phyloP scores from a whole-genome alignment of 2,888 invertebrate species.

The Dichetophora obliterata region DNA sequence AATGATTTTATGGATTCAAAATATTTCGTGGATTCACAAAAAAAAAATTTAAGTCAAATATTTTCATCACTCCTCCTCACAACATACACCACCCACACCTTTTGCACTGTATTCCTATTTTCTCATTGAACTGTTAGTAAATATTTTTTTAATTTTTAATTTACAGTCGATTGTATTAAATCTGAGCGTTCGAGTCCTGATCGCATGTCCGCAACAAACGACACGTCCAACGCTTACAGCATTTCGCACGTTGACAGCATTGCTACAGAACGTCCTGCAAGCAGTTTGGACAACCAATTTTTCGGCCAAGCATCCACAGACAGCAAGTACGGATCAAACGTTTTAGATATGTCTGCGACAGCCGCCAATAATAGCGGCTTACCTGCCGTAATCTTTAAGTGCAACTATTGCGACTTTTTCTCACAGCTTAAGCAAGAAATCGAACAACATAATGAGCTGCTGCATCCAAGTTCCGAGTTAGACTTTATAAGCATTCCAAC shows the following conservation, averaged over 20 bases:
- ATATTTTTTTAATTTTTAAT: neutral
- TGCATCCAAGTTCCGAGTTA: conserved; percentile 59
- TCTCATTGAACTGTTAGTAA: neutral
- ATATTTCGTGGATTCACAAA: too few relatives aligned
- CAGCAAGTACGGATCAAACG: conserved; percentile 15
- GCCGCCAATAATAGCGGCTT: conserved; percentile 15
- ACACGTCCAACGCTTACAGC: neutral
- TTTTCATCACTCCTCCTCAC: too few relatives aligned
- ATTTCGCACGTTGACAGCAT: neutral
- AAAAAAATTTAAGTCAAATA: too few relatives aligned
- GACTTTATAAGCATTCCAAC: conserved; percentile 67
- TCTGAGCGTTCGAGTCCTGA: conserved; percentile 67
- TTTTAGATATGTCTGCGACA: neutral
- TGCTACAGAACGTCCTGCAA: neutral
- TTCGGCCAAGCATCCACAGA: neutral
- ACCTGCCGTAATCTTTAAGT: conserved; percentile 62
- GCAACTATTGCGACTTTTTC: conserved; percentile 68
- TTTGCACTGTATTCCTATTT: neutral
- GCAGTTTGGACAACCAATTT: neutral
- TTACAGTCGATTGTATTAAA: conserved; percentile 45
- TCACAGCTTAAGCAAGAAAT: conserved; percentile 66
- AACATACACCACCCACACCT: too few relatives aligned
- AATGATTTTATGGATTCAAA: too few relatives aligned
- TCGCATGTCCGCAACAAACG: conserved; percentile 26
- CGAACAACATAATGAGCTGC: conserved; percentile 58